A percentile compares a stretch with the other conserved stretches of the same genome.
Conservation (phyloP, 1,140 invertebrate genomes). For the Heliconius hewitsoni region DNA sequence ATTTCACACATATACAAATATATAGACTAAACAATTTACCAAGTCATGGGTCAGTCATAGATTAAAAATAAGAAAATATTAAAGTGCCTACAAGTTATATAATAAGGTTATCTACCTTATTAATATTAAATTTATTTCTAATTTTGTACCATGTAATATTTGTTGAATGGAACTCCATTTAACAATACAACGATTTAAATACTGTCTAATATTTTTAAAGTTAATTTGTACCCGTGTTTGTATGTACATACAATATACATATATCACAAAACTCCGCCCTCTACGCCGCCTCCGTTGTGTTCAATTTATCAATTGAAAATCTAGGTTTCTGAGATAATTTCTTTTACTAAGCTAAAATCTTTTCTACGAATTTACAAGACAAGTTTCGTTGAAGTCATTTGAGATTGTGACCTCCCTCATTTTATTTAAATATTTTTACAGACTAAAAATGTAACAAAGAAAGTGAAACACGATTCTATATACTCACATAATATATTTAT, state of each 20-base stretch:
- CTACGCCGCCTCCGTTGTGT: conserved; percentile 26
- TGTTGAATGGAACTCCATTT: too few relatives aligned
- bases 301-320: conserved; percentile 23
- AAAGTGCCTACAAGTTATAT: too few relatives aligned
- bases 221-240: neutral
- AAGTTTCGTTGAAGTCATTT: neutral
- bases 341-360: neutral
- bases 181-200: too few relatives aligned
- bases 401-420: neutral
- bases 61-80: too few relatives aligned
- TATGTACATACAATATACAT: conserved; percentile 14
- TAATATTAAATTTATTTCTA: too few relatives aligned
- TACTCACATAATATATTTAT: neutral
- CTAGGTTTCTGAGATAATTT: conserved; percentile 17
- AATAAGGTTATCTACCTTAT: too few relatives aligned
- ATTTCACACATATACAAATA: too few relatives aligned
- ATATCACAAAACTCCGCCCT: conserved; percentile 31
- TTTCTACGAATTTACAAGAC: neutral
- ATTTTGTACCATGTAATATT: too few relatives aligned
- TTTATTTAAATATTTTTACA: neutral
- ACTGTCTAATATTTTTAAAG: neutral
- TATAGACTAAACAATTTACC: too few relatives aligned
- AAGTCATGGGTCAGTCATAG: too few relatives aligned
- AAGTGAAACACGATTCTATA: neutral
- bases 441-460: neutral